Base-by-base conservation (phyloP, 2,888 invertebrate genomes). In the Drosophila robusta region DNA sequence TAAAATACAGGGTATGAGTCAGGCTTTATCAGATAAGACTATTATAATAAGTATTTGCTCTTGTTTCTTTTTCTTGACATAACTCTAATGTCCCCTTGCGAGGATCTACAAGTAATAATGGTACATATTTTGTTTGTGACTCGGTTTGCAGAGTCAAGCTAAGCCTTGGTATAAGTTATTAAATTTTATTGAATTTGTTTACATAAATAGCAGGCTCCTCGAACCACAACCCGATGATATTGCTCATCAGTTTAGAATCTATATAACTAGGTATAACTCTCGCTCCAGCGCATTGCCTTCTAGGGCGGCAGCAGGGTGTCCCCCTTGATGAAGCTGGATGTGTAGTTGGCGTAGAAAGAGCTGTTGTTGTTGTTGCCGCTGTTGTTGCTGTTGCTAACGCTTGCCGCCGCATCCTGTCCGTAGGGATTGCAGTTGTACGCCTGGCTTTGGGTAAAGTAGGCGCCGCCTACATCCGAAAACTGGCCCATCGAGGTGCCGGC, bases 271-370 rank as follows among this genome's bases (percentile, higher is more conserved):
- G 67, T 70, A 36, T 68, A 82, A 46, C 58, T 62, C 41, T 50
- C 55, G 52, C 62, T 68, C 67, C 65, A 72, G n/a, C 57, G 32
- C 32, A 42, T 8, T 42, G 22, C 16, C 5, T 65, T 60, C 77
- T 87, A 84, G 65, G 87, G 81, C 0, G 87, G 85, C 44, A 75
- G 29, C 16, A 81, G 26, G 1, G 77, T 66, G 22, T 55, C 51
- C 3, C 70, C 75, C 38, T 85, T 87, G 22, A 81, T 51, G n/a
- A 84, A 84, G 39, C 22, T 74, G 16, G 75, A 72, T 47, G 70
- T 52, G 38, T 84, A 84, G 51, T 32, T 75, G 24, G 61, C 45
- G 39, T 68, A 84, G 47, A 64, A 85, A 3, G 72, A 58, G 44
- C 22, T 75, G 36, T 50, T 49, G 49, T 44, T 76, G 32, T 22